Evolutionary conservation across 2,113 vertebrate genomes (phyloP).

Genomic region (Poecilia latipinna): DNA sequence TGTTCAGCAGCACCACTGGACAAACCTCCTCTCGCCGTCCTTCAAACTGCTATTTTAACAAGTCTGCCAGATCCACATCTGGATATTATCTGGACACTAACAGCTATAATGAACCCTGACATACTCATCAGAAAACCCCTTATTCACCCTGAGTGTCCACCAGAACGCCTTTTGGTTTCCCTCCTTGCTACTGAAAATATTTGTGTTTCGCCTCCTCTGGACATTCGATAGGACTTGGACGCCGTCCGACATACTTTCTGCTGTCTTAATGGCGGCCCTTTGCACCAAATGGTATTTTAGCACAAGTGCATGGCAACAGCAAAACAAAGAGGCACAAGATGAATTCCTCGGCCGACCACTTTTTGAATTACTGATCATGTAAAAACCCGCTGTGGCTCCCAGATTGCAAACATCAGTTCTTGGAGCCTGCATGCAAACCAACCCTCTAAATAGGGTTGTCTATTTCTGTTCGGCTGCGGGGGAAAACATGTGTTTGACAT

Average conservation of each 20-base stretch:
- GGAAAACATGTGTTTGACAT: conserved; percentile 85
- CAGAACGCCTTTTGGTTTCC: conserved; percentile 65
- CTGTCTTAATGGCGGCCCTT: conserved; percentile 66
- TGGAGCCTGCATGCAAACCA: conserved; percentile 82
- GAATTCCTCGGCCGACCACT: conserved; percentile 82
- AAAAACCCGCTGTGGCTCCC: conserved; percentile 83
- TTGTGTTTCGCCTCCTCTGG: conserved; percentile 71
- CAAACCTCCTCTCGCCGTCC: conserved; percentile 33
- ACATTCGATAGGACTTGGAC: conserved; percentile 73
- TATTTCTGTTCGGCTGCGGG: conserved; percentile 82
- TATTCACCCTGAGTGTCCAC: conserved; percentile 72
- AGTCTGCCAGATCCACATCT: conserved; percentile 56
- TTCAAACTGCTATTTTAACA: conserved; percentile 53
- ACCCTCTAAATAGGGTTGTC: conserved; percentile 82
- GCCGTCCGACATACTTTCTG: conserved; percentile 69
- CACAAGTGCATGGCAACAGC: conserved; percentile 84
- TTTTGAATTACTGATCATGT: conserved; percentile 86
- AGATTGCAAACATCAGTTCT: conserved; percentile 87
- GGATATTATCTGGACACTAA: conserved; percentile 68
- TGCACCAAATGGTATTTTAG: conserved; percentile 78
- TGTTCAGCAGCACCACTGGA: conserved; percentile 27
- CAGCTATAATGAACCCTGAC: conserved; percentile 69
- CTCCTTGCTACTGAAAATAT: conserved; percentile 74
- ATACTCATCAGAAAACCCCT: conserved; percentile 65
- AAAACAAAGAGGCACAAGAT: conserved; percentile 79